Percentiles rank a stretch among this genome's conserved stretches.
Conservation (phyloP, 2,113 vertebrate species). For the Alligator sinensis region DNA sequence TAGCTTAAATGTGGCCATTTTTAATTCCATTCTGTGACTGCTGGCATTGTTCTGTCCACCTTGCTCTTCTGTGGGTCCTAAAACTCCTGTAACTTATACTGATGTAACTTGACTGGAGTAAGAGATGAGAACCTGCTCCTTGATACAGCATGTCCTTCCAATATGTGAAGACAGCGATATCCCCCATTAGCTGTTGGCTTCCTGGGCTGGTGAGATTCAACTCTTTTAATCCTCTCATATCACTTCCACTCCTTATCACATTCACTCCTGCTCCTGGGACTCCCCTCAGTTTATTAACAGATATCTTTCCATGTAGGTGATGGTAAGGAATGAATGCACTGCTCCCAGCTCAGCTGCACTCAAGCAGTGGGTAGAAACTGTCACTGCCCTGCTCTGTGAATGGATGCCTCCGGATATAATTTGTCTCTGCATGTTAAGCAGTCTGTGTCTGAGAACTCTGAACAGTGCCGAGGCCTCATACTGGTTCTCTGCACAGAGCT, state of each 20-base stretch:
- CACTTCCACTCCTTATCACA: not conserved
- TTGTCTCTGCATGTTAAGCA: not conserved
- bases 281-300: not conserved
- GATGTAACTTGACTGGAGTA: not conserved
- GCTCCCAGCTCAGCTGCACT: not conserved
- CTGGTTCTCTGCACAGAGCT: not conserved
- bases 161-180: not conserved
- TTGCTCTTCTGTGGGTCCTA: not conserved
- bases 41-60: not conserved
- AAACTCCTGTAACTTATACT: not conserved
- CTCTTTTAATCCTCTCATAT: not conserved
- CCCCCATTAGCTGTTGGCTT: too few species aligned
- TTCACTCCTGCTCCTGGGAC: too few species aligned
- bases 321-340: too few species aligned
- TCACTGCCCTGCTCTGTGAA: not conserved
- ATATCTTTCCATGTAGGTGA: not conserved
- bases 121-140: not conserved
- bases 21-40: not conserved
- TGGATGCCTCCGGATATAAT: too few species aligned
- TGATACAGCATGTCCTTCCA: not conserved
- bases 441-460: not conserved
- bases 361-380: not conserved
- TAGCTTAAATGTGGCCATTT: not conserved
- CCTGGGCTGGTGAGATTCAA: not conserved
- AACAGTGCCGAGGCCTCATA: not conserved